phyloP scores from a whole-genome alignment of 2,113 vertebrate genomes.

The Stegastes partitus region DNA sequence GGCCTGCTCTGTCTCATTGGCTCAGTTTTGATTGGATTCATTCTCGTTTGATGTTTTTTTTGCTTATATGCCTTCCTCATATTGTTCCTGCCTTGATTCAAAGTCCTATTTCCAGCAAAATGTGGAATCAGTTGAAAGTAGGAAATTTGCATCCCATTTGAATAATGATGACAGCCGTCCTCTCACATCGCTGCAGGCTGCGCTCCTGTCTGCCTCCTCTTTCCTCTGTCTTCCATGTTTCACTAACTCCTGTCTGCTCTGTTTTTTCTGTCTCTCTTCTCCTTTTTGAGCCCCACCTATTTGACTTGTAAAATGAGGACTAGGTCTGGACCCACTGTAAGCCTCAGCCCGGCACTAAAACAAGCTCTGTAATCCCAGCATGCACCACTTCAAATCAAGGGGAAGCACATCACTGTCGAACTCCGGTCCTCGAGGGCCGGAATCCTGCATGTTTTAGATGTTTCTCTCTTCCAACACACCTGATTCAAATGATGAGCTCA shows the following conservation, averaged over 20 bases:
- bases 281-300: conserved; percentile 8
- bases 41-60: conserved; percentile 37
- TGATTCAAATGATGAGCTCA: too few relatives aligned
- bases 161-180: conserved; percentile 57
- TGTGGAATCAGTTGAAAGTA: conserved; percentile 51
- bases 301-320: conserved; percentile 36
- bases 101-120: conserved; percentile 41
- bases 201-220: neutral
- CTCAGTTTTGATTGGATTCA: conserved; percentile 55
- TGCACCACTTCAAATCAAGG: conserved; percentile 26
- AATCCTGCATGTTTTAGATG: too few relatives aligned
- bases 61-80: conserved; percentile 11
- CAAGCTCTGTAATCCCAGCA: conserved; percentile 49
- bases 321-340: conserved; percentile 3
- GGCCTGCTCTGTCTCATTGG: conserved; percentile 25
- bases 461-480: too few relatives aligned
- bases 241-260: neutral
- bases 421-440: too few relatives aligned
- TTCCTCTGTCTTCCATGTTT: conserved; percentile 24
- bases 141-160: conserved; percentile 69
- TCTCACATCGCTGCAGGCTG: conserved; percentile 35
- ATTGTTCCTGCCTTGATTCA: conserved; percentile 44
- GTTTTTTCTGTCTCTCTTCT: neutral
- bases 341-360: conserved; percentile 26
- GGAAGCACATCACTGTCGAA: conserved; percentile 30